Conservation (phyloP, 53 echinoderm and acorn worm species). For the Crossaster papposus region DNA sequence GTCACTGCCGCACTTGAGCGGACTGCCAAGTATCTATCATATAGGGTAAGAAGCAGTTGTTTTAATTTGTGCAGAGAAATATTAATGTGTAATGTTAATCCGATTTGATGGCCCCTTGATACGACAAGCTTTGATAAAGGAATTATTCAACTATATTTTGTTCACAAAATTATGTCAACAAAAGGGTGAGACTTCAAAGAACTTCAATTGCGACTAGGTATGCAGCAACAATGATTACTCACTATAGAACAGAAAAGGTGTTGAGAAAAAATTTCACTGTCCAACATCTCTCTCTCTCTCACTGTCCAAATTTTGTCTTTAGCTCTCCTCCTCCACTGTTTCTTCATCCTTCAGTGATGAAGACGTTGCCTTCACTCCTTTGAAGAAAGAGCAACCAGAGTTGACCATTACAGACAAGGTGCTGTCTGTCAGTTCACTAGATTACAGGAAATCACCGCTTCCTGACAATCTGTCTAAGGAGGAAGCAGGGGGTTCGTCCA, state of each 20-base stretch:
- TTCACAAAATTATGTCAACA: no score
- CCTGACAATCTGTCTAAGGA: constrained; percentile 1
- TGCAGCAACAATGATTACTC: no score
- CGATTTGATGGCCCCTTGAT: no score
- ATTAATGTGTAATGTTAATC: no score
- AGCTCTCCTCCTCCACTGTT: background rate
- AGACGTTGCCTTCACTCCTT: background rate
- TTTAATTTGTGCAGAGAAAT: no score
- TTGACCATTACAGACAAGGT: constrained; percentile 37
- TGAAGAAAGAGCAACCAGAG: background rate
- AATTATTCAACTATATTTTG: no score
- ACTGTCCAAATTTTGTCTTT: background rate
- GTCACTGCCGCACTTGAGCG: background rate
- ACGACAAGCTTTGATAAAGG: no score
- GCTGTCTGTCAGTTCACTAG: constrained; percentile 45
- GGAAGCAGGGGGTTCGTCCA: background rate
- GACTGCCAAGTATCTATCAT: background rate
- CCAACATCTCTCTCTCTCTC: background rate
- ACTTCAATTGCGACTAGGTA: no score
- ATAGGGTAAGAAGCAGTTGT: background rate
- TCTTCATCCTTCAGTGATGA: background rate
- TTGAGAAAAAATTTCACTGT: background rate
- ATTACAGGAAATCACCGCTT: constrained; percentile 22
- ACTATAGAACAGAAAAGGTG: background rate
- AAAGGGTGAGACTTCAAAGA: no score